Evolutionary conservation across 2,888 invertebrate species (phyloP).

Genomic region (Meliscaeva auricollis): DNA sequence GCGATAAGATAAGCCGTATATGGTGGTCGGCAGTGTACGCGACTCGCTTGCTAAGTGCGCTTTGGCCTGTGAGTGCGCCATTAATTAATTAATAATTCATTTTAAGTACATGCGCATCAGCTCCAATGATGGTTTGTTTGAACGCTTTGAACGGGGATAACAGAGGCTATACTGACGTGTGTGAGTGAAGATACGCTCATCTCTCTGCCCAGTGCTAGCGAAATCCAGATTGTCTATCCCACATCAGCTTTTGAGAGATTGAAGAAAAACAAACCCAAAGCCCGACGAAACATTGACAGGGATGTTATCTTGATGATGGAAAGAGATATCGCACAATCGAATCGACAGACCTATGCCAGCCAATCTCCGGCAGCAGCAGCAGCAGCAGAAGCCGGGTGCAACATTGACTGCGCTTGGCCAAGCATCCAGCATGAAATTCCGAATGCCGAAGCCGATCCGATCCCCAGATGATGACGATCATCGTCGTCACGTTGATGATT

Average conservation of each 20-base stretch:
- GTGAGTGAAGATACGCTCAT: conserved; percentile 52
- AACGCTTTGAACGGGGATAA: conserved; percentile 44
- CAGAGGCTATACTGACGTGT: conserved; percentile 27
- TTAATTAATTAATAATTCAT: conserved; percentile 76
- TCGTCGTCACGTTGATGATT: conserved; percentile 63
- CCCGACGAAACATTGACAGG: conserved; percentile 50
- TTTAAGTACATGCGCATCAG: conserved; percentile 64
- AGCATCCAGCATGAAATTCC: conserved; percentile 55
- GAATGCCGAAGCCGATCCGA: conserved; percentile 54
- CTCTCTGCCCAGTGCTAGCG: conserved; percentile 51
- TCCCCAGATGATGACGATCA: conserved; percentile 65
- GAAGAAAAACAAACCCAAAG: conserved; percentile 41
- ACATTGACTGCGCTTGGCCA: conserved; percentile 50
- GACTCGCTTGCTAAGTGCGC: conserved; percentile 50
- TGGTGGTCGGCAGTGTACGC: conserved; percentile 64
- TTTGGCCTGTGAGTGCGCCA: conserved; percentile 65
- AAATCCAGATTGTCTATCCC: conserved; percentile 66
- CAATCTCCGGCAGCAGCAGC: conserved; percentile 55
- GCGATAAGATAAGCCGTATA: conserved; percentile 75
- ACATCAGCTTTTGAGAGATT: conserved; percentile 19
- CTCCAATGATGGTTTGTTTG: conserved; percentile 10
- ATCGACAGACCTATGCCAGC: conserved; percentile 63
- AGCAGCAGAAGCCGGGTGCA: conserved; percentile 58
- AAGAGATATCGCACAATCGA: conserved; percentile 72
- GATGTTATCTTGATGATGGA: conserved; percentile 67